A percentile compares a stretch with the other conserved stretches of the same genome.
phyloP scores from a whole-genome alignment of 2,888 invertebrate genomes.

The Plusia festucae region DNA sequence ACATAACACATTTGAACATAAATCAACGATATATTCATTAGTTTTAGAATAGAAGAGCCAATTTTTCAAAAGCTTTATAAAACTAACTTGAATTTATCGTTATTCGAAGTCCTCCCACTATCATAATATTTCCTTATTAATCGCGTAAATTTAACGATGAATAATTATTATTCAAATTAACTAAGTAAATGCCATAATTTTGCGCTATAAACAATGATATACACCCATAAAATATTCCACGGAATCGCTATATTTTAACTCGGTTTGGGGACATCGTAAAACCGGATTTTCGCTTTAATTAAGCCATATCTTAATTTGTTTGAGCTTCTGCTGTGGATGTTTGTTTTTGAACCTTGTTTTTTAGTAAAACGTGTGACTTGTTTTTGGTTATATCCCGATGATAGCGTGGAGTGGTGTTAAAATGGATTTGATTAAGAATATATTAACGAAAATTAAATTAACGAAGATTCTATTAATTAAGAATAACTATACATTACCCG shows the following conservation, averaged over 20 bases:
- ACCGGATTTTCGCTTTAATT: slow-evolving; percentile 48
- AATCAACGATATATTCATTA: background rate
- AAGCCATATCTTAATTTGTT: slow-evolving; percentile 54
- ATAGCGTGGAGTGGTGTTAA: background rate
- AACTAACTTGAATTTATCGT: slow-evolving; percentile 5
- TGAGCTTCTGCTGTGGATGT: slow-evolving; percentile 39
- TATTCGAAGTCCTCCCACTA: slow-evolving; percentile 30
- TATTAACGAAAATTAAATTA: no score
- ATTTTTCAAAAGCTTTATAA: background rate
- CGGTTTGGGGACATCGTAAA: slow-evolving; percentile 35
- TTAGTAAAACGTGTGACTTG: background rate
- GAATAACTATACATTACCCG: no score
- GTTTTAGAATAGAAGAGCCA: background rate
- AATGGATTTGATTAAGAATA: background rate
- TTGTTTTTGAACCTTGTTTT: slow-evolving; percentile 20
- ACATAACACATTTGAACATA: no score
- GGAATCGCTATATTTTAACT: slow-evolving; percentile 44
- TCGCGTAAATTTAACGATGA: slow-evolving; percentile 50
- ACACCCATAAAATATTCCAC: slow-evolving; percentile 57
- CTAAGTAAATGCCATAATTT: slow-evolving; percentile 46
- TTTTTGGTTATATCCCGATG: background rate
- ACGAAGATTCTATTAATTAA: no score
- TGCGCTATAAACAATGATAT: slow-evolving; percentile 55
- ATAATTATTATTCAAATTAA: slow-evolving; percentile 58
- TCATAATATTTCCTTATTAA: slow-evolving; percentile 39